Evolutionary conservation across 2,888 invertebrate species (phyloP), one percentile per base, ranked within the genome.

Genomic region (Bellardia bayeri): DNA sequence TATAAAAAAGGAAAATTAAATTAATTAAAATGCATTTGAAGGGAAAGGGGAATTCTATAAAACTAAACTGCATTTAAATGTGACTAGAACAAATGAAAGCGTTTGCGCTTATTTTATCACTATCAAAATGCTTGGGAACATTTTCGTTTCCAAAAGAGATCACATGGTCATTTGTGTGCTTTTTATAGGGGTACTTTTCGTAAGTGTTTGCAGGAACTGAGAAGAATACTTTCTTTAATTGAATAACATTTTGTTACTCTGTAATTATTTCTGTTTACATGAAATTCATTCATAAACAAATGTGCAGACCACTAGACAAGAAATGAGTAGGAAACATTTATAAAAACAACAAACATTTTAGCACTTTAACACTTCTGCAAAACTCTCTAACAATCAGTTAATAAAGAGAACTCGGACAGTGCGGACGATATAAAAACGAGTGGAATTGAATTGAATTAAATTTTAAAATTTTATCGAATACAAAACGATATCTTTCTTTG

Each of bases 351-450:
- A 2, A 13, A n/a, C 7, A n/a, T 14, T 37, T 82, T 71, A 74
- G 51, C 42, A 54, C n/a, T 63, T 72, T 74, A 84, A 78, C 84
- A 84, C 69, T 82, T 76, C 54, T 56, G 72, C 87, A 74, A 69
- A 69, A 54, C 58, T 23, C 33, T 51, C 30, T 56, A 80, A 68
- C 40, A 49, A 58, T 88, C 72, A 88, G 88, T 88, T 74, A 66
- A 6, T 58, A 69, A 75, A 64, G 76, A 85, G 88, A 85, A 78
- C 82, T 83, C 75, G 79, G 58, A 63, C 76, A 13, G 76, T 76
- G 82, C 72, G 85, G 80, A 83, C 82, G 76, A 56, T 71, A 40
- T 33, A 37, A 16, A 51, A 16, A 80, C 40, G 58, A 8, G 9
- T 63, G 49, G 37, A 40, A 33, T 23, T 3, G 16, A 69, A 13